Evolutionary conservation across 2,888 invertebrate genomes (phyloP).

Genomic region (Chromoteleia sp.): DNA sequence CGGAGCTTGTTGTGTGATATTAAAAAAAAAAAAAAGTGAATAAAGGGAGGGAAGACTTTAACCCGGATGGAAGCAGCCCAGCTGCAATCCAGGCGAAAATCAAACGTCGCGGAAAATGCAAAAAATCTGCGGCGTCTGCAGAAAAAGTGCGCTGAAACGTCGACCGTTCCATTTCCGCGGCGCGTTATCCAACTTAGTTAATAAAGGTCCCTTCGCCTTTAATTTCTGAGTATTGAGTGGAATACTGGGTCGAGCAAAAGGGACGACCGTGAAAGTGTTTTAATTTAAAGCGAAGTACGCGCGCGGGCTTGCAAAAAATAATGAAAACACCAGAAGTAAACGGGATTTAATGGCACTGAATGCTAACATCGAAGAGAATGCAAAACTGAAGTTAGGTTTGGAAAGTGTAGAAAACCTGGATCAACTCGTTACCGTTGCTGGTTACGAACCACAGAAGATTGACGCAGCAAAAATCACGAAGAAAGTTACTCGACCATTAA

Average conservation of each 20-base stretch:
- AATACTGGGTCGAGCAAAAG: constrained; percentile 62
- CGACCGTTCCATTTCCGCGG: constrained; percentile 44
- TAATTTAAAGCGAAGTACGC: constrained; percentile 69
- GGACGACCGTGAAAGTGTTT: constrained; percentile 70
- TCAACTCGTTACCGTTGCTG: constrained; percentile 73
- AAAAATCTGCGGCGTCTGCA: constrained; percentile 7
- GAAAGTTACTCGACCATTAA: constrained; percentile 41
- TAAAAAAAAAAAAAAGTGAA: constrained; percentile 1
- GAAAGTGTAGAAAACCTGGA: constrained; percentile 74
- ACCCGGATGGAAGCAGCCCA: constrained; percentile 15
- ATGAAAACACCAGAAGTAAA: constrained; percentile 34
- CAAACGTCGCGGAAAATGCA: not conserved
- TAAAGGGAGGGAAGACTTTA: not conserved
- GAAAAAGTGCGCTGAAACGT: constrained; percentile 4
- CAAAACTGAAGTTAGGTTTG: constrained; percentile 22
- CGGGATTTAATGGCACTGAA: not conserved
- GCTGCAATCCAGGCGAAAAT: constrained; percentile 1
- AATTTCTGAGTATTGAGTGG: constrained; percentile 64
- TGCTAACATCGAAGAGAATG: constrained; percentile 7
- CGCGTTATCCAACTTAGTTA: constrained; percentile 48
- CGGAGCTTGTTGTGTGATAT: constrained; percentile 9
- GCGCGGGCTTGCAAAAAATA: constrained; percentile 67
- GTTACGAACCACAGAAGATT: constrained; percentile 79
- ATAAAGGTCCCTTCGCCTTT: constrained; percentile 69
- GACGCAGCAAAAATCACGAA: constrained; percentile 59